Percentiles rank a stretch among this genome's conserved stretches.
Conservation (phyloP, 2,113 vertebrate genomes). For the Centrocercus urophasianus region DNA sequence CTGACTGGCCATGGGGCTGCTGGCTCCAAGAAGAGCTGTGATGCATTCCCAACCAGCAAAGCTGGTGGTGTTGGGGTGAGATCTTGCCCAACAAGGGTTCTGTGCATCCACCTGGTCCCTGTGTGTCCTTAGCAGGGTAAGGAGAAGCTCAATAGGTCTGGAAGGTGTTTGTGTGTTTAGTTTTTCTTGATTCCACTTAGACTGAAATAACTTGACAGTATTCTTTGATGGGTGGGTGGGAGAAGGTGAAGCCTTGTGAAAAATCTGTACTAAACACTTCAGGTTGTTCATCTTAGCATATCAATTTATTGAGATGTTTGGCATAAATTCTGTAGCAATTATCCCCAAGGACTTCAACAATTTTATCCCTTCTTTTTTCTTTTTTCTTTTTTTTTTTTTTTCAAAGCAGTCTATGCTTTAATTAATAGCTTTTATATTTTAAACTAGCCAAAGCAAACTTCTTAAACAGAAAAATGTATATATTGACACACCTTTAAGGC, state of each 20-base stretch:
- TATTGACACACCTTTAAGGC: slow-evolving; percentile 80
- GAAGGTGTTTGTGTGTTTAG: neutral
- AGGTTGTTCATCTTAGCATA: slow-evolving; percentile 48
- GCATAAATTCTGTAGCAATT: slow-evolving; percentile 65
- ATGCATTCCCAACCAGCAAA: rapidly evolving
- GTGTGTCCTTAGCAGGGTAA: neutral
- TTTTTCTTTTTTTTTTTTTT: neutral
- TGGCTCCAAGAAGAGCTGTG: neutral
- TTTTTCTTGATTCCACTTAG: neutral
- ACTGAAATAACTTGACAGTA: neutral
- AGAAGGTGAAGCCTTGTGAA: slow-evolving; percentile 19
- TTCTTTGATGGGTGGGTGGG: neutral
- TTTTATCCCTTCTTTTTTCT: neutral
- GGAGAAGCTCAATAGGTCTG: slow-evolving; percentile 20
- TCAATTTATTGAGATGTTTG: slow-evolving; percentile 68
- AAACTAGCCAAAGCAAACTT: slow-evolving; percentile 67
- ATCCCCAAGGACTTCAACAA: slow-evolving; percentile 62
- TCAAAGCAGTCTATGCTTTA: slow-evolving; percentile 63
- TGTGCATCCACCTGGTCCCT: rapidly evolving
- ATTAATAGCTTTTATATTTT: slow-evolving; percentile 78
- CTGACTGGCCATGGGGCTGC: neutral
- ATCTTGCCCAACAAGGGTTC: rapidly evolving
- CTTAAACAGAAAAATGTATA: slow-evolving; percentile 74
- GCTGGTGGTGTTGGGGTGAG: neutral
- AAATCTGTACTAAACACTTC: slow-evolving; percentile 48